Conservation (phyloP, 2,113 vertebrate genomes). For the Charadrius vociferus region DNA sequence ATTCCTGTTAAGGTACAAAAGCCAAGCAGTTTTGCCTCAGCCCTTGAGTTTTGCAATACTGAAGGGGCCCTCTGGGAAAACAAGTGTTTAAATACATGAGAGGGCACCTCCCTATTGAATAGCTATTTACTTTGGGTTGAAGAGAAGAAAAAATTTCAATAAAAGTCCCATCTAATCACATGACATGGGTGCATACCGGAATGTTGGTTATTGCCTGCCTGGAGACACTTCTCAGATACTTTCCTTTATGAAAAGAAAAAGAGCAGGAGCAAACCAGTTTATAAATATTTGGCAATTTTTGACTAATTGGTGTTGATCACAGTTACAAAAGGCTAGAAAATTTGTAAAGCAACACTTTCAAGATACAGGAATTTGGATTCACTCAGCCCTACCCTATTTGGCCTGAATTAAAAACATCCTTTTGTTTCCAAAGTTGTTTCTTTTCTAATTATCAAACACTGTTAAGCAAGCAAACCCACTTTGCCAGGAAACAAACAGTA, state of each 20-base stretch:
- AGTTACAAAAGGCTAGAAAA: not conserved
- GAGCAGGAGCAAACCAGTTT: not conserved
- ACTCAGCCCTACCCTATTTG: not conserved
- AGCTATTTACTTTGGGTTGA: constrained; percentile 32
- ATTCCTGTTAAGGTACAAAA: not conserved
- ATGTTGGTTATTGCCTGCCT: not conserved
- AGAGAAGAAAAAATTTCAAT: not conserved
- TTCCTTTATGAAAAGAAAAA: not conserved
- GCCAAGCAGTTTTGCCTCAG: not conserved
- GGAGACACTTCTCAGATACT: not conserved
- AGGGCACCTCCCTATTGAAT: not conserved
- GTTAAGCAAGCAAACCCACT: not conserved
- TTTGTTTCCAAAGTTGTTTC: not conserved
- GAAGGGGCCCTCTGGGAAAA: not conserved
- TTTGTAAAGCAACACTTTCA: not conserved
- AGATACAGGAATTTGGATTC: not conserved
- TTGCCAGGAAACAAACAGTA: not conserved
- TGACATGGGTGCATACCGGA: not conserved
- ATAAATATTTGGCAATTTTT: not conserved
- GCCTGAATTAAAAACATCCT: not conserved
- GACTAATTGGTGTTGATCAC: not conserved
- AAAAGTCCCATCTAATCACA: not conserved
- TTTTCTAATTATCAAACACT: not conserved
- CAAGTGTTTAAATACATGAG: not conserved
- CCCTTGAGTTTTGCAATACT: not conserved